Evolutionary conservation across 2,113 vertebrate species (phyloP).

Genomic region (Oryctolagus cuniculus): DNA sequence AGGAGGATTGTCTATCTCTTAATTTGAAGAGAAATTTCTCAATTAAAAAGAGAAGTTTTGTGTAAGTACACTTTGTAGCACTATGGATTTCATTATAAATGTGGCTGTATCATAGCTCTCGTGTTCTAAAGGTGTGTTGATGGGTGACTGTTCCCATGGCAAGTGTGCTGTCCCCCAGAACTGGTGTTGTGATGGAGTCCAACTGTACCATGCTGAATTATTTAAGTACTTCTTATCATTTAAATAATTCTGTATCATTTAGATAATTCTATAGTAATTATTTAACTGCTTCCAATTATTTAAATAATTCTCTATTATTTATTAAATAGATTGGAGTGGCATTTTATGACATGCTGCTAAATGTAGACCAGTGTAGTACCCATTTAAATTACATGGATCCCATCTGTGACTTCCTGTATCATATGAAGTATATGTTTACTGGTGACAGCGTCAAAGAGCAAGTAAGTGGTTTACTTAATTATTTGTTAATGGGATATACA

Average conservation of each 20-base stretch:
- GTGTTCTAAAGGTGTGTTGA: background rate
- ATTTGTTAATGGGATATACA: no score
- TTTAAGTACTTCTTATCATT: background rate
- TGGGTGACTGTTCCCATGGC: background rate
- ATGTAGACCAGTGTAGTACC: slow-evolving; percentile 94
- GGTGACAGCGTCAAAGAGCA: slow-evolving; percentile 99
- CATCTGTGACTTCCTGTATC: slow-evolving; percentile 99
- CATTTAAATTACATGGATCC: slow-evolving; percentile 98
- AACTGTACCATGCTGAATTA: background rate
- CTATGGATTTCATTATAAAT: background rate
- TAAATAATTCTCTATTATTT: slow-evolving; percentile 54
- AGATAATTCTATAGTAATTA: no score
- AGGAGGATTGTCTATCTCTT: background rate
- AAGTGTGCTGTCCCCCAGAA: background rate
- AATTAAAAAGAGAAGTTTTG: background rate
- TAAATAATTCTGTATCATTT: slow-evolving; percentile 54
- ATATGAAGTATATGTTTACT: slow-evolving; percentile 99
- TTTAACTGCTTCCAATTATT: background rate
- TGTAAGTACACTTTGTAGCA: background rate
- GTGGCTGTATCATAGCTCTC: rapidly evolving
- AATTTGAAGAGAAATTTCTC: slow-evolving; percentile 15
- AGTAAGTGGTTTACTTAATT: slow-evolving; percentile 85
- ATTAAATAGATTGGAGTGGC: slow-evolving; percentile 95
- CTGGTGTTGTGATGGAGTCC: background rate
- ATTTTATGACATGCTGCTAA: slow-evolving; percentile 99